Evolutionary conservation across 2,797 vertebrate genomes (phyloP).

Genomic region (Platalea minor): DNA sequence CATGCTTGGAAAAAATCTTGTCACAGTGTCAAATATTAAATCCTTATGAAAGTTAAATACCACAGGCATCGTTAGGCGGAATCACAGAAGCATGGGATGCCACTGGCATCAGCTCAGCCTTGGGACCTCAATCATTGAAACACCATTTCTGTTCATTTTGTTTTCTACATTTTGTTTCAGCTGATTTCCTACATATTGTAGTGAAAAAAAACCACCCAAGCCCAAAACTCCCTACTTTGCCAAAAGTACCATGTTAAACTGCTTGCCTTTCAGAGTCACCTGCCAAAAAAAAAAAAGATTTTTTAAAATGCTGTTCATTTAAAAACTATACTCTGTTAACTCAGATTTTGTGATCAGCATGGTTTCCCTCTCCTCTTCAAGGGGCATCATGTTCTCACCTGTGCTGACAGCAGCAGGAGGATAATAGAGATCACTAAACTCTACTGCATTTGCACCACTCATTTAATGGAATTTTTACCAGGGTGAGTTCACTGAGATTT

Average conservation of each 20-base stretch:
- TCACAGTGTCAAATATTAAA: slow-evolving; percentile 59
- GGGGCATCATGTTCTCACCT: not conserved
- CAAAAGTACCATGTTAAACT: not conserved
- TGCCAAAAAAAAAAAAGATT: not conserved
- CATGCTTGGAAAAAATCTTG: slow-evolving; percentile 39
- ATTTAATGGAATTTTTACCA: not conserved
- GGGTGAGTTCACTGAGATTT: not conserved
- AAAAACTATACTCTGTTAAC: not conserved
- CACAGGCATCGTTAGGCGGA: not conserved
- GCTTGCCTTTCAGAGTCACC: not conserved
- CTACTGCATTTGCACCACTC: not conserved
- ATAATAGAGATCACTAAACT: not conserved
- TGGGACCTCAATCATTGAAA: not conserved
- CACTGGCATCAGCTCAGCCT: not conserved
- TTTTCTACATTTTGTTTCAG: not conserved
- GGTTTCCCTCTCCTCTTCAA: not conserved
- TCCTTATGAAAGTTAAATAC: slow-evolving; percentile 49
- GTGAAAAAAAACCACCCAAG: not conserved
- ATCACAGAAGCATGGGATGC: not conserved
- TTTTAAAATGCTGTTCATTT: not conserved
- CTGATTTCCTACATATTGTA: not conserved
- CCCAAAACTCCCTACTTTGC: not conserved
- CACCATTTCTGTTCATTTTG: not conserved
- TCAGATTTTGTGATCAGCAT: not conserved
- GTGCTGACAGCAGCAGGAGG: not conserved